Conservation (phyloP, 2,888 invertebrate genomes). For the Ephialtes manifestator region DNA sequence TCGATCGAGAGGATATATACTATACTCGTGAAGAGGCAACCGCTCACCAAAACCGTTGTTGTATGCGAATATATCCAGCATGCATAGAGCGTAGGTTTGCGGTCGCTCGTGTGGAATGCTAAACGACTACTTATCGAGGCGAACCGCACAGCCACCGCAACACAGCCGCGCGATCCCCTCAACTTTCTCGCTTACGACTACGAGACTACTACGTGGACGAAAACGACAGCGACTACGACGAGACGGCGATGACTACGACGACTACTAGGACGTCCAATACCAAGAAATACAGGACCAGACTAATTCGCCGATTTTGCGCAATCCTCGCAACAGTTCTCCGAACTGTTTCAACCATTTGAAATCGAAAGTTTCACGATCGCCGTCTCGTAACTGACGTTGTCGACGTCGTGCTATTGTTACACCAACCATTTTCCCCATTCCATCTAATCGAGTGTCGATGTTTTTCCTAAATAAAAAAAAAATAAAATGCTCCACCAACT, state of each 20-base stretch:
- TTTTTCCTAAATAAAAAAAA: neutral
- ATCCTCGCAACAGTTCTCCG: conserved; percentile 30
- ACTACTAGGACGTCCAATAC: conserved; percentile 27
- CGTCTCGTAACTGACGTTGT: neutral
- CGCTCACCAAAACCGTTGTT: conserved; percentile 19
- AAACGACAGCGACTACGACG: conserved; percentile 30
- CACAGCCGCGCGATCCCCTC: conserved; percentile 51
- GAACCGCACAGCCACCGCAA: conserved; percentile 61
- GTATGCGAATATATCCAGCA: conserved; percentile 68
- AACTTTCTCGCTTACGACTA: conserved; percentile 72
- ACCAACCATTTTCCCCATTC: neutral
- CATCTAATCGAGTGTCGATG: neutral
- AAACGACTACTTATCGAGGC: conserved; percentile 73
- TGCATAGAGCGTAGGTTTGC: conserved; percentile 70
- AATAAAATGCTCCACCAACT: neutral
- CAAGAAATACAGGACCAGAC: conserved; percentile 27
- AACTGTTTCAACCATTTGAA: conserved; percentile 35
- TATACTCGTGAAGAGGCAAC: conserved; percentile 25
- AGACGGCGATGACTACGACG: conserved; percentile 13
- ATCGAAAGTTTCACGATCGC: conserved; percentile 41
- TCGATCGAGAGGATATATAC: conserved; percentile 13
- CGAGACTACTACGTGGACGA: conserved; percentile 38
- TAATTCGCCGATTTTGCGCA: conserved; percentile 63
- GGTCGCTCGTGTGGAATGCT: conserved; percentile 72
- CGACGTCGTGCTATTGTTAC: conserved; percentile 2